Conservation (phyloP, 2,888 invertebrate species). For the Amphipoea oculea region DNA sequence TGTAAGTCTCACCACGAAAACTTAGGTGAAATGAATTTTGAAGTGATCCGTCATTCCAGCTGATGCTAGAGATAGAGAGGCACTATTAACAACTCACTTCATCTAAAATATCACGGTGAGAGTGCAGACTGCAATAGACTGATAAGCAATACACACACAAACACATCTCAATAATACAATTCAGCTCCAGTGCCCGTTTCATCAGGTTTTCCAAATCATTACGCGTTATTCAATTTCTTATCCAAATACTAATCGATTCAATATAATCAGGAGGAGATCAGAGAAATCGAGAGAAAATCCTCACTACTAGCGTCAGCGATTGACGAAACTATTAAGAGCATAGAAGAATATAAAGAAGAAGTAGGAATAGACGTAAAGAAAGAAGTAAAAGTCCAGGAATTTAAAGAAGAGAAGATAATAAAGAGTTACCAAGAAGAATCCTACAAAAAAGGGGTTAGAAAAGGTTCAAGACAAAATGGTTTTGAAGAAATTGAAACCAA, state of each 20-base stretch:
- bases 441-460: constrained; percentile 24
- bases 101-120: no score
- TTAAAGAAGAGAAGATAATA: constrained; percentile 54
- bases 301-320: constrained; percentile 85
- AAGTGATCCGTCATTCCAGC: no score
- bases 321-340: constrained; percentile 84
- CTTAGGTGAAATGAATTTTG: no score
- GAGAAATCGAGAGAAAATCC: constrained; percentile 84
- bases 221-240: background rate
- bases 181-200: no score
- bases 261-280: constrained; percentile 82
- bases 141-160: background rate
- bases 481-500: constrained; percentile 39
- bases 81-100: no score
- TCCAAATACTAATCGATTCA: background rate
- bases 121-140: no score
- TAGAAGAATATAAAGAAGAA: constrained; percentile 87
- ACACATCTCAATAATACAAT: background rate
- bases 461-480: constrained; percentile 37
- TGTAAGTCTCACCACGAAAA: no score
- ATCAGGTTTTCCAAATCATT: background rate
- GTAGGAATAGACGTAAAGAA: constrained; percentile 78
- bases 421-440: constrained; percentile 48
- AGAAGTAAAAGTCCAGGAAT: constrained; percentile 53
- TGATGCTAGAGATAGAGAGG: no score